Conservation (phyloP, 2,797 vertebrate species). For the Vireo griseus region DNA sequence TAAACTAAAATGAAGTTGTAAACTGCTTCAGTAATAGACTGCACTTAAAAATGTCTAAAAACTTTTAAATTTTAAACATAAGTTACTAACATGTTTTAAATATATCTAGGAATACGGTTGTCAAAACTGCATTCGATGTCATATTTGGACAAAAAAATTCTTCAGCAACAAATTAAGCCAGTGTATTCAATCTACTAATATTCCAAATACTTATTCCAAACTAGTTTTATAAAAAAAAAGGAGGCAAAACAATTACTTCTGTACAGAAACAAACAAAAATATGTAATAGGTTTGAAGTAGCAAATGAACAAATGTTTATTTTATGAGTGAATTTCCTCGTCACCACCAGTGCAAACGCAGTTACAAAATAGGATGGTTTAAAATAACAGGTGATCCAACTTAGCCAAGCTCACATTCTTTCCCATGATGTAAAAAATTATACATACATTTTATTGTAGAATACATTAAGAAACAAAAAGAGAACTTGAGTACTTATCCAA, state of each 20-base stretch:
- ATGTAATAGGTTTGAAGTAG: conserved; percentile 50
- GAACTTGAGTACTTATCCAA: conserved; percentile 56
- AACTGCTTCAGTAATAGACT: conserved; percentile 45
- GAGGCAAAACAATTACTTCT: conserved; percentile 46
- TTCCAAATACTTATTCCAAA: conserved; percentile 17
- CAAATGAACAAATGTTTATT: conserved; percentile 28
- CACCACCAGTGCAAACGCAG: conserved; percentile 57
- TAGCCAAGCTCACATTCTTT: conserved; percentile 48
- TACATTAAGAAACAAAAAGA: conserved; percentile 38
- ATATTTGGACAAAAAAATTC: conserved; percentile 35
- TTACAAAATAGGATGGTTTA: conserved; percentile 64
- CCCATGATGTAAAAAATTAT: conserved; percentile 29
- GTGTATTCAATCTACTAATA: conserved; percentile 53
- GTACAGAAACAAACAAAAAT: conserved; percentile 55
- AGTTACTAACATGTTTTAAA: conserved; percentile 58
- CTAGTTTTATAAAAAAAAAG: conserved; percentile 40
- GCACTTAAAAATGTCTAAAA: conserved; percentile 45
- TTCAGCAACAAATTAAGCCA: conserved; percentile 66
- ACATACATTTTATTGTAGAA: conserved; percentile 54
- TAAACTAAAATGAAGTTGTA: conserved; percentile 17
- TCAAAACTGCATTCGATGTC: conserved; percentile 51
- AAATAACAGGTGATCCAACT: conserved; percentile 71
- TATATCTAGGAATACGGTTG: conserved; percentile 34
- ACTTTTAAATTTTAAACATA: conserved; percentile 37
- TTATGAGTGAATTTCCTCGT: conserved; percentile 50